These are phyloP conservation scores for Mallotus villosus DNA, from an alignment of 2,797 vertebrate species.

Conservation along the genomic window DNA sequence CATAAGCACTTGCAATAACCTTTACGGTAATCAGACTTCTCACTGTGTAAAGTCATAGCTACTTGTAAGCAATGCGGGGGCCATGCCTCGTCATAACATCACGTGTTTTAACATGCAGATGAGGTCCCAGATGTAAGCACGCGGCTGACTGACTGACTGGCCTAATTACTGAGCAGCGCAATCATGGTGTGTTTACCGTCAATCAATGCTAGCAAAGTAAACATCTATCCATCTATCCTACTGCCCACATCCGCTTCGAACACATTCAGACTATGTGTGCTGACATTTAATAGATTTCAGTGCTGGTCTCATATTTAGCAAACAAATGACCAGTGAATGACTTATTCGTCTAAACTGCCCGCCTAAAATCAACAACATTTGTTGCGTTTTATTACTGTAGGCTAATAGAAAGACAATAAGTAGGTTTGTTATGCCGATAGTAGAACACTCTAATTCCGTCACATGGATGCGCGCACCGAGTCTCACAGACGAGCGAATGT, in stretches of 20 bases:
- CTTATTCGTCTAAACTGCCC: background rate
- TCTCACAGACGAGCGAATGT: background rate
- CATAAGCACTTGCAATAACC: too few species aligned
- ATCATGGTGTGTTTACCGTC: conserved; percentile 9
- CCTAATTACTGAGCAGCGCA: conserved; percentile 14
- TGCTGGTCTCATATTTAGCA: background rate
- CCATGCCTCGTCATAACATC: too few species aligned
- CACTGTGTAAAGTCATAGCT: too few species aligned
- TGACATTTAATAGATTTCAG: background rate
- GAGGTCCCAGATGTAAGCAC: too few species aligned
- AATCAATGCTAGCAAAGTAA: conserved; percentile 21
- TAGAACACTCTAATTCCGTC: too few species aligned
- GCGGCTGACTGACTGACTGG: conserved; percentile 10
- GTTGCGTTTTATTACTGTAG: background rate
- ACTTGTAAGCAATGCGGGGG: too few species aligned
- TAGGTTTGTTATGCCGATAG: too few species aligned
- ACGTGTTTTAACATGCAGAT: background rate
- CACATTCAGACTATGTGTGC: background rate
- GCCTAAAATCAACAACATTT: background rate
- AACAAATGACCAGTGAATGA: background rate
- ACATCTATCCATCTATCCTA: background rate
- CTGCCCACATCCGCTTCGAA: background rate
- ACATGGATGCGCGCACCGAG: background rate
- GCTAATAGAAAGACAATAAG: too few species aligned
- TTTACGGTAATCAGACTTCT: too few species aligned